A percentile compares a stretch with the other conserved stretches of the same genome.
Evolutionary conservation across 2,113 vertebrate genomes (phyloP).

Genomic region (Oxygymnocypris stewartii): DNA sequence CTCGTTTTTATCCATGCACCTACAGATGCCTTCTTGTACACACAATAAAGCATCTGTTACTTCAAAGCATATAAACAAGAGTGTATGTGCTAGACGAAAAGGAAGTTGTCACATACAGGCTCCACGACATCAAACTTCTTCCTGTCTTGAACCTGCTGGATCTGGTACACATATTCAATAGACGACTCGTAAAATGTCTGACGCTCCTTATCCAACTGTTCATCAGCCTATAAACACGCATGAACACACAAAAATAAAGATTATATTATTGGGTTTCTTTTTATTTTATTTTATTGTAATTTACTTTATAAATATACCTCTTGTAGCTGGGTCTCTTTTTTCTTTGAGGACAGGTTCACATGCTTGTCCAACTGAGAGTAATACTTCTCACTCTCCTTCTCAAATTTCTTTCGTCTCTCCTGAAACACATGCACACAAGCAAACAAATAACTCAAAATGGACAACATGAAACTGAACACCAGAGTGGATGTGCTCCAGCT

Average conservation of each 20-base stretch:
- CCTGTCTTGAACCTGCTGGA: conserved; percentile 96
- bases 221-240: conserved; percentile 80
- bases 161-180: conserved; percentile 96
- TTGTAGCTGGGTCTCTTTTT: conserved; percentile 93
- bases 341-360: conserved; percentile 90
- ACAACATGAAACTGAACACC: background rate
- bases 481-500: background rate
- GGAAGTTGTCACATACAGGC: conserved; percentile 79
- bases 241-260: background rate
- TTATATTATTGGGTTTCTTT: background rate
- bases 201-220: conserved; percentile 88
- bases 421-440: conserved; percentile 64
- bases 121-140: conserved; percentile 98
- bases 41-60: background rate
- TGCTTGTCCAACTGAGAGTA: conserved; percentile 94
- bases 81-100: background rate
- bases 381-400: conserved; percentile 95
- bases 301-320: conserved; percentile 74
- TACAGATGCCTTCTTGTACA: background rate
- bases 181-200: conserved; percentile 93
- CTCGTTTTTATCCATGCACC: background rate
- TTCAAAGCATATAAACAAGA: background rate
- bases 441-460: conserved; percentile 24
- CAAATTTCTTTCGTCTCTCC: conserved; percentile 96
- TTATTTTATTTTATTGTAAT: no score